Evolutionary conservation across 2,113 vertebrate species (phyloP).

Genomic region (Cyanoliseus patagonus): DNA sequence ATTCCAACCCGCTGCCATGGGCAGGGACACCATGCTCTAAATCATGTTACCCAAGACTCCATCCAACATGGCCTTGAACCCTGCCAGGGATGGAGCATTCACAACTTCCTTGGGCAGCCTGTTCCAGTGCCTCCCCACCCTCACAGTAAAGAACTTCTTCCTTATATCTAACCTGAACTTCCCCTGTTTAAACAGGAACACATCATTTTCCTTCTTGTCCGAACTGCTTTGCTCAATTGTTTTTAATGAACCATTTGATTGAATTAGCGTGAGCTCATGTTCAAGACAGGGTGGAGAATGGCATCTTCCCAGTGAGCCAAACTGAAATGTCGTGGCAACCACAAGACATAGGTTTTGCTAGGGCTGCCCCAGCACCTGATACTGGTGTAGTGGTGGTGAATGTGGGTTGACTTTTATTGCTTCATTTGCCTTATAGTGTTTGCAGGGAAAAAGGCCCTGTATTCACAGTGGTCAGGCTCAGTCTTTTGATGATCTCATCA

Average conservation of each 20-base stretch:
- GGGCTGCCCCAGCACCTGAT: neutral
- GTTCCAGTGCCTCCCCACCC: neutral
- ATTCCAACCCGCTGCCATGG: neutral
- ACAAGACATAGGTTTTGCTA: neutral
- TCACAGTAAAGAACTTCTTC: neutral
- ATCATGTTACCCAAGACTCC: neutral
- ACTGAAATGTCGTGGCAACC: neutral
- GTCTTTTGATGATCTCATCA: neutral
- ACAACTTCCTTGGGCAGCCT: neutral
- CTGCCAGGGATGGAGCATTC: neutral
- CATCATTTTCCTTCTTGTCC: neutral
- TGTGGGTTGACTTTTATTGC: neutral
- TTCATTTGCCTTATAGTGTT: neutral
- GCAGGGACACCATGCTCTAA: neutral
- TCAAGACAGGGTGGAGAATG: neutral
- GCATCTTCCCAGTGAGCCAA: neutral
- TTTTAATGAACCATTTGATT: neutral
- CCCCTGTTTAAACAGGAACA: neutral
- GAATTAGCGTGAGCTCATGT: neutral
- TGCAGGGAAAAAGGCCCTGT: neutral
- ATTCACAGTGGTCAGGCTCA: neutral
- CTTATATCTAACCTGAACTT: neutral
- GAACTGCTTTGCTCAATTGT: neutral
- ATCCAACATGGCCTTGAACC: neutral
- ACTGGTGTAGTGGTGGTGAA: fast-evolving